Conservation (phyloP, 2,113 vertebrate species). For the Aptenodytes forsteri region DNA sequence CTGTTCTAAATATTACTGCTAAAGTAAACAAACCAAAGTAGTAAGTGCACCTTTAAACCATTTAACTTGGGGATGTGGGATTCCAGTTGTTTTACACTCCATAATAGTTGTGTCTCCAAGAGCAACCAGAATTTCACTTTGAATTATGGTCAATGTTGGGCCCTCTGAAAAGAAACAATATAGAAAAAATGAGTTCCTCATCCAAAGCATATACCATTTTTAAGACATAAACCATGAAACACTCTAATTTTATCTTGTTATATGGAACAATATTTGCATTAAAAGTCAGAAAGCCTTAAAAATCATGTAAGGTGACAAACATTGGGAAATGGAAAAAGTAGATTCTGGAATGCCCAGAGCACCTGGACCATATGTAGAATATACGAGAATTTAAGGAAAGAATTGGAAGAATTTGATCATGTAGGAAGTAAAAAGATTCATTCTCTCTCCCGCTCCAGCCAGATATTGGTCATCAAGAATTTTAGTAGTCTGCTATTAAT, state of each 20-base stretch:
- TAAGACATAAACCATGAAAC: not conserved
- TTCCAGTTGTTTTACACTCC: constrained; percentile 87
- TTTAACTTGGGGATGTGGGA: constrained; percentile 85
- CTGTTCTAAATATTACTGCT: not conserved
- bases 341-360: not conserved
- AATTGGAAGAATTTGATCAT: not conserved
- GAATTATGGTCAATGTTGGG: constrained; percentile 81
- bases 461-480: not conserved
- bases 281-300: not conserved
- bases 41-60: constrained; percentile 93
- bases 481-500: not conserved
- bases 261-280: not conserved
- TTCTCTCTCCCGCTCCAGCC: not conserved
- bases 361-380: not conserved
- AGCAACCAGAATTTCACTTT: constrained; percentile 85
- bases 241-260: not conserved
- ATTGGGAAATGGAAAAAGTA: not conserved
- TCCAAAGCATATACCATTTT: not conserved
- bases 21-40: not conserved
- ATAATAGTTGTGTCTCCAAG: constrained; percentile 86
- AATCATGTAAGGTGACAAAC: not conserved
- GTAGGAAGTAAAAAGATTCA: not conserved
- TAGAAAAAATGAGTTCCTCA: not conserved
- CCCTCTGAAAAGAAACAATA: constrained; percentile 76
- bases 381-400: not conserved